phyloP scores from a whole-genome alignment of 2,888 invertebrate genomes.

The Calameuta filiformis region DNA sequence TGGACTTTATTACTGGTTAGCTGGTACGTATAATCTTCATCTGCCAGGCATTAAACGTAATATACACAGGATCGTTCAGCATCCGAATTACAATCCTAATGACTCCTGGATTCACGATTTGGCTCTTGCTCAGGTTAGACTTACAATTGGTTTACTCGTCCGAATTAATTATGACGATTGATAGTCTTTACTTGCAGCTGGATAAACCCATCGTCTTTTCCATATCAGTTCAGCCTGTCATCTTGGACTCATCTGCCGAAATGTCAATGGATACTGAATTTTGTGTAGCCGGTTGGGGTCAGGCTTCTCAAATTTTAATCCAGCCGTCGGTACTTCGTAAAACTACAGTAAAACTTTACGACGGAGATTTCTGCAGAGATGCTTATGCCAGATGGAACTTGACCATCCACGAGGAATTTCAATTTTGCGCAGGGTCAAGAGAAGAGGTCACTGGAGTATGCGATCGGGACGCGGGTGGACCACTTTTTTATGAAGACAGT shows the following conservation, averaged over 20 bases:
- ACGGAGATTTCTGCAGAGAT: constrained; percentile 5
- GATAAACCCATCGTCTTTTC: constrained; percentile 11
- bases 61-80: constrained; percentile 6
- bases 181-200: neutral
- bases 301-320: constrained; percentile 14
- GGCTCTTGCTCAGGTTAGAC: constrained; percentile 11
- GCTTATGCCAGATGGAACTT: constrained; percentile 11
- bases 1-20: neutral
- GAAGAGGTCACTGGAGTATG: constrained; percentile 1
- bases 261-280: neutral
- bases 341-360: constrained; percentile 1
- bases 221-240: constrained; percentile 6
- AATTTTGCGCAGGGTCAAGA: constrained; percentile 8
- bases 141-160: too few relatives aligned
- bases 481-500: neutral
- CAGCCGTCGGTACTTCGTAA: constrained; percentile 11
- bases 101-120: constrained; percentile 13
- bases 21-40: neutral
- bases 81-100: constrained; percentile 8
- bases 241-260: neutral
- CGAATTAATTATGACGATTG: neutral
- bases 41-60: neutral
- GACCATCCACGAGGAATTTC: constrained; percentile 5
- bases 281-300: constrained; percentile 14
- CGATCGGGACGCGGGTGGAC: constrained; percentile 14